Conservation (phyloP, 2,797 vertebrate genomes). For the Xyrichtys novacula region DNA sequence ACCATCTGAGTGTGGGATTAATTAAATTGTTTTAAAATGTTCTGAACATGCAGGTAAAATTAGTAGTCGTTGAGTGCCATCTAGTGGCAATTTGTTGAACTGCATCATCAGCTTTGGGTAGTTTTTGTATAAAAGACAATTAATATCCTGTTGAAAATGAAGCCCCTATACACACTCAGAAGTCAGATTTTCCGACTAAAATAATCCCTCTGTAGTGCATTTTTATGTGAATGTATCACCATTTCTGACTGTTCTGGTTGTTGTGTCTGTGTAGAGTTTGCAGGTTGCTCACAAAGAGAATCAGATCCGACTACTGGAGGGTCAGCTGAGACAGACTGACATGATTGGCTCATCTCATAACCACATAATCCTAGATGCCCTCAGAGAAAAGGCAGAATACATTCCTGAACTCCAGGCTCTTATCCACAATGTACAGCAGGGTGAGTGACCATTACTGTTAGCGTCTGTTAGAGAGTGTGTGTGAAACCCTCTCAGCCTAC, state of each 20-base stretch:
- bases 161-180: neutral
- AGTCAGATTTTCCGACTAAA: neutral
- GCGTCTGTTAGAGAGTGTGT: neutral
- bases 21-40: neutral
- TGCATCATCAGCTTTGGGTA: neutral
- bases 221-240: neutral
- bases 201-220: fast-evolving
- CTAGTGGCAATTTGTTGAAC: constrained; percentile 34
- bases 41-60: neutral
- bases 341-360: constrained; percentile 90
- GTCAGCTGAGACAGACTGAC: constrained; percentile 93
- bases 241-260: neutral
- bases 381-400: constrained; percentile 93
- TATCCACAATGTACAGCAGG: constrained; percentile 92
- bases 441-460: constrained; percentile 67
- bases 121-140: neutral
- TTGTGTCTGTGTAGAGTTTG: constrained; percentile 84
- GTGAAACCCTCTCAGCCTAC: too few species aligned
- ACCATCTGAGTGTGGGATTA: too few species aligned
- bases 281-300: constrained; percentile 96
- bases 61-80: constrained; percentile 12
- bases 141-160: neutral
- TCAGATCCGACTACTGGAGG: constrained; percentile 95
- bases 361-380: constrained; percentile 92
- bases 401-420: constrained; percentile 93